Conservation (phyloP, 1,140 invertebrate species). For the Danaus plexippus region DNA sequence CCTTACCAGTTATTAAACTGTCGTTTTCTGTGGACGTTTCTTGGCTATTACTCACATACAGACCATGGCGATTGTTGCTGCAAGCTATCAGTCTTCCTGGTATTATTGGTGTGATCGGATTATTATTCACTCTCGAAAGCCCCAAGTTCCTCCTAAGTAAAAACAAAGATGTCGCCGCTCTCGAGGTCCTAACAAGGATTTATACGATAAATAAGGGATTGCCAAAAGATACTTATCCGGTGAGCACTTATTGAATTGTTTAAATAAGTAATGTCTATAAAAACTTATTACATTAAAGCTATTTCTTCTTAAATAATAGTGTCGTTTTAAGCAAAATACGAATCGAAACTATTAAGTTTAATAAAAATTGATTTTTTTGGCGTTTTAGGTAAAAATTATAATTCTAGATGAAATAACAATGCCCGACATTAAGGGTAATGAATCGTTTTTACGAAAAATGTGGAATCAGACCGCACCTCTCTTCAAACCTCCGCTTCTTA, state of each 20-base stretch:
- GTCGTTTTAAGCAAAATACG: too few relatives aligned
- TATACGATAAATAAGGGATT: conserved; percentile 36
- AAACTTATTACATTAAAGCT: too few relatives aligned
- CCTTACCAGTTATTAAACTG: conserved; percentile 30
- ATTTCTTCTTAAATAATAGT: too few relatives aligned
- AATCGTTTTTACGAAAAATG: conserved; percentile 37
- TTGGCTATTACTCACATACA: conserved; percentile 55
- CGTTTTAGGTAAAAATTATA: conserved; percentile 34
- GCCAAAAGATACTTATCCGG: conserved; percentile 30
- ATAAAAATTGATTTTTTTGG: too few relatives aligned
- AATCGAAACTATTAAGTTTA: too few relatives aligned
- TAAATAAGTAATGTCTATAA: conserved; percentile 3
- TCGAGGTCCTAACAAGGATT: conserved; percentile 43
- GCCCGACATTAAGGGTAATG: neutral
- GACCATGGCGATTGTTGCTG: conserved; percentile 79
- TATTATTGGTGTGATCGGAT: conserved; percentile 70
- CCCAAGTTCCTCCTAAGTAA: conserved; percentile 73
- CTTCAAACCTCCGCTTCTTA: conserved; percentile 57
- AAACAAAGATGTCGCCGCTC: conserved; percentile 46
- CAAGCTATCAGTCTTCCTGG: conserved; percentile 76
- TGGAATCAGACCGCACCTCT: conserved; percentile 65
- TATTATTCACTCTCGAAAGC: conserved; percentile 73
- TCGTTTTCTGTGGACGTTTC: conserved; percentile 35
- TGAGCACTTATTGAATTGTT: conserved; percentile 18
- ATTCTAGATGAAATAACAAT: conserved; percentile 29